A percentile compares a stretch with the other conserved stretches of the same genome.
These are phyloP conservation scores for Malurus melanocephalus DNA, from an alignment of 2,113 vertebrate species.

Conservation along the genomic window DNA sequence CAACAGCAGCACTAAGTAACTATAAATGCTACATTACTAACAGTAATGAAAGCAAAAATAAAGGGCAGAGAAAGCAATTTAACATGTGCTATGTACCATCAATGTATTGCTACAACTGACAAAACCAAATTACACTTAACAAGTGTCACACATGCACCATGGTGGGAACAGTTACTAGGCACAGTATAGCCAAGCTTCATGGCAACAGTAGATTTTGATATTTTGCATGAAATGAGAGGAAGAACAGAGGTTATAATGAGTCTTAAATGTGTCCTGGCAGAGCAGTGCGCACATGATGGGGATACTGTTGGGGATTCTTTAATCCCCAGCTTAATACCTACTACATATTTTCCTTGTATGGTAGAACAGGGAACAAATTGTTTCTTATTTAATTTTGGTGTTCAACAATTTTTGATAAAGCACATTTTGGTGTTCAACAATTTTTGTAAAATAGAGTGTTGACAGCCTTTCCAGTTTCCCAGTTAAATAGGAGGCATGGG, in stretches of 20 bases:
- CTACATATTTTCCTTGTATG: background rate
- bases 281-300: background rate
- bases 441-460: background rate
- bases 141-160: background rate
- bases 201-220: background rate
- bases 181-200: background rate
- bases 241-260: background rate
- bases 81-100: background rate
- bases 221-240: background rate
- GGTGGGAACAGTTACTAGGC: background rate
- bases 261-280: background rate
- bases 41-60: background rate
- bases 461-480: background rate
- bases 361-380: background rate
- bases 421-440: rapidly evolving
- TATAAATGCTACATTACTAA: background rate
- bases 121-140: background rate
- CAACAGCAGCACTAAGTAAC: background rate
- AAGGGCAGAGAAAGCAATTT: background rate
- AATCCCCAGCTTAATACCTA: background rate
- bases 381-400: background rate
- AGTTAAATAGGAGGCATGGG: background rate
- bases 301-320: background rate
- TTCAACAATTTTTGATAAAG: background rate
- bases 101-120: background rate